Base-by-base conservation (phyloP, 1,140 invertebrate genomes). In the Brachionus sp. region DNA sequence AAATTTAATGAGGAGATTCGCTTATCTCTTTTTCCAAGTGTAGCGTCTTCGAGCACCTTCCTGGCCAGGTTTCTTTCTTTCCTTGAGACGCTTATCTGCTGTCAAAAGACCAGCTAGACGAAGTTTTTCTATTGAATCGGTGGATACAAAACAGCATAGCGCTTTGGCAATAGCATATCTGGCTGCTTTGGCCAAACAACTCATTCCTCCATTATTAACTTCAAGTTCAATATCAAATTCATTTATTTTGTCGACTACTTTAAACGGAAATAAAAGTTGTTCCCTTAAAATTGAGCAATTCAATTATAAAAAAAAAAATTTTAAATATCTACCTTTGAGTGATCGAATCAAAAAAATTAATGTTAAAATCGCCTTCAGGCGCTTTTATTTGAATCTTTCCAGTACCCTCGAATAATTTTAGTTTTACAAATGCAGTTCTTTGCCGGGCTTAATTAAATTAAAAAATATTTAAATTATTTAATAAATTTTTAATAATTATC, bases 61-160 rank as follows among this genome's bases (percentile, higher is more conserved):
- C 90, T 96, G 95, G 57, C 96, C 97, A 62, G 92, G 93, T 91
- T 98, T 98, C 92, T 97, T 97, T 85, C 97, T 92, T 89, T 98
- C 96, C 84, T 91, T 91, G 37, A 86, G 89, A 82, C 96, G 91
- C 70, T 89, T 90, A 88, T 99, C 97, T 86, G 90, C 90, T 39
- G 93, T 95, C 33, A 99, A 88, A 83, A 98, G 88, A 64, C 97
- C 97, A 89, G 95, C 96, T 93, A 86, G 87, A 90, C 94, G 91
- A 94, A 98, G 95, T 86, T 92, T 92, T 89, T 96, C 93, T 12
- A 93, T 87, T 88, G 91, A 93, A 62, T 92, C 91, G 77, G 90
- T 86, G 85, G 93, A 92, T 10, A 97, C 92, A 91, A 96, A 97
- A 87, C 92, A 94, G 84, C 92, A 90, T 64, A 96, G 90, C 35